A percentile compares a stretch with the other conserved stretches of the same genome.
Conservation (phyloP, 2,113 vertebrate genomes). For the Polypterus senegalus region DNA sequence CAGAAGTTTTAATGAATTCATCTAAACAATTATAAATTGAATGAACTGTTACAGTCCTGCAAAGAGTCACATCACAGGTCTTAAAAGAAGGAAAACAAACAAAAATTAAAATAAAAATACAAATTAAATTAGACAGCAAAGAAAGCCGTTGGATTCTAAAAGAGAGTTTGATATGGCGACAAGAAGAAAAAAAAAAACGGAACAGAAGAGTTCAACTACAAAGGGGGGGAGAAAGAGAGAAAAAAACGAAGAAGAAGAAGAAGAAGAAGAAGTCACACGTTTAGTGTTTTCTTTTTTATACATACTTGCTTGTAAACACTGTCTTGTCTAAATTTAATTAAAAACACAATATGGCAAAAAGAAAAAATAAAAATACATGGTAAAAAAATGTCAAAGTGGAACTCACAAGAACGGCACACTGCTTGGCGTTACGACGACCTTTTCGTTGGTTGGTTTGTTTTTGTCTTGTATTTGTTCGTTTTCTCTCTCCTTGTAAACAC, state of each 20-base stretch:
- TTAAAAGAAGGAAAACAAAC: slow-evolving; percentile 34
- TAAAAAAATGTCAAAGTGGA: slow-evolving; percentile 44
- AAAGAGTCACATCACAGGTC: slow-evolving; percentile 59
- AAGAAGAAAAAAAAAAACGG: too few relatives aligned
- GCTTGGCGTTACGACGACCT: slow-evolving; percentile 36
- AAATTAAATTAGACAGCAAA: too few relatives aligned
- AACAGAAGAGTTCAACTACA: too few relatives aligned
- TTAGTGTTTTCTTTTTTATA: slow-evolving; percentile 50
- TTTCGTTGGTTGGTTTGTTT: too few relatives aligned
- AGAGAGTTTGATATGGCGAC: too few relatives aligned
- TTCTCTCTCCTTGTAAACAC: too few relatives aligned
- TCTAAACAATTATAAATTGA: slow-evolving; percentile 64
- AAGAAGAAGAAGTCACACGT: slow-evolving; percentile 26
- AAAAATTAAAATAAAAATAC: slow-evolving; percentile 19
- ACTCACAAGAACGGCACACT: slow-evolving; percentile 58
- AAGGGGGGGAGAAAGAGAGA: too few relatives aligned
- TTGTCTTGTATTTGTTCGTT: too few relatives aligned
- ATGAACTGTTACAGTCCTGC: slow-evolving; percentile 58
- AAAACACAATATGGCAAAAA: slow-evolving; percentile 60
- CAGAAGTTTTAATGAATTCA: too few relatives aligned
- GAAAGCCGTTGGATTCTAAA: too few relatives aligned
- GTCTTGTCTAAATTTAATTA: slow-evolving; percentile 61
- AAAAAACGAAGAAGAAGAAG: too few relatives aligned
- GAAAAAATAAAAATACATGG: slow-evolving; percentile 48
- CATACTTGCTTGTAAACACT: slow-evolving; percentile 70